Conservation (phyloP, 2,888 invertebrate genomes). For the Limnephilus rhombicus region DNA sequence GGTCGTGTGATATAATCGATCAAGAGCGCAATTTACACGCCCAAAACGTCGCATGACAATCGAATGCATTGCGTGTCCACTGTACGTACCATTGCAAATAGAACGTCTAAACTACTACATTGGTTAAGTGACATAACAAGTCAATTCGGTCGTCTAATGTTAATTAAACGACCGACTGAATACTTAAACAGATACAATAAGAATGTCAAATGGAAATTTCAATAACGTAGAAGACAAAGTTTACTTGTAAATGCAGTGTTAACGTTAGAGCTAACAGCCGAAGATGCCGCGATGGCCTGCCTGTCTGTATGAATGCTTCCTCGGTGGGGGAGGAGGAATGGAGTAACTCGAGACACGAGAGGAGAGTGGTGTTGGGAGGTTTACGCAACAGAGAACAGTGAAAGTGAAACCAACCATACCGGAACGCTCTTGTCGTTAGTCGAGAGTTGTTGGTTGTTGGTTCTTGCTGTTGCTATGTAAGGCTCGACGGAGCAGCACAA, state of each 20-base stretch:
- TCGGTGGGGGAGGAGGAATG: background rate
- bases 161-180: slow-evolving; percentile 24
- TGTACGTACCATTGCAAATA: slow-evolving; percentile 26
- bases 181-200: background rate
- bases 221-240: background rate
- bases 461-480: slow-evolving; percentile 9
- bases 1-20: slow-evolving; percentile 27
- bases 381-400: slow-evolving; percentile 51
- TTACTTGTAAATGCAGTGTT: background rate
- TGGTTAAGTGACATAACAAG: slow-evolving; percentile 19
- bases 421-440: slow-evolving; percentile 46
- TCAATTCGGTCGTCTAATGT: slow-evolving; percentile 24
- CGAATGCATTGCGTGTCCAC: slow-evolving; percentile 43
- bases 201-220: background rate
- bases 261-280: background rate
- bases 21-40: background rate
- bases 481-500: slow-evolving; percentile 11
- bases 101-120: slow-evolving; percentile 27
- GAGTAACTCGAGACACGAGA: slow-evolving; percentile 17
- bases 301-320: background rate
- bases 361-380: slow-evolving; percentile 7
- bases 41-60: slow-evolving; percentile 8
- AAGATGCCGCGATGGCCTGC: background rate
- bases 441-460: slow-evolving; percentile 8
- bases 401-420: slow-evolving; percentile 55